phyloP scores from a whole-genome alignment of 2,113 vertebrate species.

The Takifugu bimaculatus region DNA sequence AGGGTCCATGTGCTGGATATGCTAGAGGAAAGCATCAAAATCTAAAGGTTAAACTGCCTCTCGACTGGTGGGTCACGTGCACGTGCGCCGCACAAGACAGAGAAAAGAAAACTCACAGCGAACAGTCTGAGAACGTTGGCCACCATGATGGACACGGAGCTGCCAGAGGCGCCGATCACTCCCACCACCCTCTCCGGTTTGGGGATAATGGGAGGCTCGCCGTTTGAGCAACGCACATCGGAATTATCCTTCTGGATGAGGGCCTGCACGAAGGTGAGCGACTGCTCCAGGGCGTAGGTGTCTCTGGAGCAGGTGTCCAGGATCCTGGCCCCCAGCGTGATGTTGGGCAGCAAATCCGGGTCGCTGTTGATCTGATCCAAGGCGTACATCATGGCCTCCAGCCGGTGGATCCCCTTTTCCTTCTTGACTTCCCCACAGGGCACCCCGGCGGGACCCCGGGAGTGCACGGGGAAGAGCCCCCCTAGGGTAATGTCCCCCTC shows the following conservation, averaged over 20 bases:
- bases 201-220: slow-evolving; percentile 77
- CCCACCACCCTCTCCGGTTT: slow-evolving; percentile 84
- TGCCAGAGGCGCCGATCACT: slow-evolving; percentile 87
- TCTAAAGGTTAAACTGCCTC: too few species aligned
- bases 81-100: too few species aligned
- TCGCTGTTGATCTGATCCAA: slow-evolving; percentile 88
- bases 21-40: too few species aligned
- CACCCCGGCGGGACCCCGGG: slow-evolving; percentile 79
- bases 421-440: slow-evolving; percentile 85
- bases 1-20: too few species aligned
- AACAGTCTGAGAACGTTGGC: slow-evolving; percentile 89
- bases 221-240: slow-evolving; percentile 80
- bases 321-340: slow-evolving; percentile 85
- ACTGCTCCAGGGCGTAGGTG: slow-evolving; percentile 90
- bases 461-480: slow-evolving; percentile 86
- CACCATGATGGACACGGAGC: slow-evolving; percentile 88
- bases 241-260: slow-evolving; percentile 82
- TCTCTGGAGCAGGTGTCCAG: slow-evolving; percentile 89
- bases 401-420: slow-evolving; percentile 87
- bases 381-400: slow-evolving; percentile 92
- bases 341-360: slow-evolving; percentile 83
- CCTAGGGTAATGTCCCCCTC: slow-evolving; percentile 86
- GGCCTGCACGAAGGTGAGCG: slow-evolving; percentile 88
- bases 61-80: too few species aligned
- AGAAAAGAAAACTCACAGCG: slow-evolving; percentile 68